Evolutionary conservation across 2,113 vertebrate species (phyloP).

Genomic region (Syngnathus floridae): DNA sequence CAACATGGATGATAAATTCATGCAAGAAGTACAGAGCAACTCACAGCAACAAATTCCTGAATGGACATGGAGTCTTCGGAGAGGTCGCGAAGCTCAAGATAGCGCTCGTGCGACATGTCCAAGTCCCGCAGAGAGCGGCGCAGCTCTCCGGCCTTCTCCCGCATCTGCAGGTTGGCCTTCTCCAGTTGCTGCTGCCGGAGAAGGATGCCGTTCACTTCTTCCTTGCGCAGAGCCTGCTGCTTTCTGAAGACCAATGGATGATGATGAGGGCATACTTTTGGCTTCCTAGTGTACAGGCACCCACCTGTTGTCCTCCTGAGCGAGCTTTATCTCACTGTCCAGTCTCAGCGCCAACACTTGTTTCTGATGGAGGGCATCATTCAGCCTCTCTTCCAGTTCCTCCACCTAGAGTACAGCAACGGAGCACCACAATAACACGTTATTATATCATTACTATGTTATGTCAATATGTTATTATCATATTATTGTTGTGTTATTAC

Average conservation of each 20-base stretch:
- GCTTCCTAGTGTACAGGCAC: no score
- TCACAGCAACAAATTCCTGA: conserved; percentile 90
- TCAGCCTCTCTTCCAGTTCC: conserved; percentile 90
- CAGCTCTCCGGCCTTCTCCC: conserved; percentile 84
- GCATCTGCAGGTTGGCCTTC: conserved; percentile 84
- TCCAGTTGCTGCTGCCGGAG: conserved; percentile 89
- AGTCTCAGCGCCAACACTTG: conserved; percentile 84
- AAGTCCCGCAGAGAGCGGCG: conserved; percentile 81
- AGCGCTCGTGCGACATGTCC: conserved; percentile 81
- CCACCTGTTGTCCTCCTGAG: conserved; percentile 90
- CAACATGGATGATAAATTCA: not conserved
- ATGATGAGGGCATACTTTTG: no score
- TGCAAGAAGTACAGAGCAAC: conserved; percentile 1
- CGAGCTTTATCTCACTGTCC: conserved; percentile 85
- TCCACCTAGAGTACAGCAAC: conserved; percentile 73
- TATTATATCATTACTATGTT: no score
- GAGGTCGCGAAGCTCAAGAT: conserved; percentile 76
- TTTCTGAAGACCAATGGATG: conserved; percentile 68
- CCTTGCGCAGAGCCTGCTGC: conserved; percentile 85
- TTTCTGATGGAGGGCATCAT: conserved; percentile 89
- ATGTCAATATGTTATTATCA: no score
- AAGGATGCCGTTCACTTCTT: conserved; percentile 91
- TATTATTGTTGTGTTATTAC: no score
- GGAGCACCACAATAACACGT: not conserved
- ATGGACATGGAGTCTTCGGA: conserved; percentile 89